phyloP scores from a whole-genome alignment of 2,113 vertebrate species.

The Apteryx owenii region DNA sequence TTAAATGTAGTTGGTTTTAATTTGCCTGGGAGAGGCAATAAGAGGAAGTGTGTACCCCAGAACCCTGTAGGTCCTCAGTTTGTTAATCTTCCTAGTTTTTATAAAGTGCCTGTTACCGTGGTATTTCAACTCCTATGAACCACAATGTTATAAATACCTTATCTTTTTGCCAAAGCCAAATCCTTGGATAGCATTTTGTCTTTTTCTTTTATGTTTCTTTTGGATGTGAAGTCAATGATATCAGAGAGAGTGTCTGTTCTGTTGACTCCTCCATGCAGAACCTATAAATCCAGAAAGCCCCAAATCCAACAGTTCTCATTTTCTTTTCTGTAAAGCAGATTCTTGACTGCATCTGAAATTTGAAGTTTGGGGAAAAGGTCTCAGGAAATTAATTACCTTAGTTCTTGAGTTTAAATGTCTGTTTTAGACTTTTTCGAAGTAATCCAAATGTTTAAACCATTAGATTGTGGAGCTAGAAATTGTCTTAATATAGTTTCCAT shows the following conservation, averaged over 20 bases:
- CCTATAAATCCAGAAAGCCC: background rate
- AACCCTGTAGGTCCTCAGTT: fast-evolving
- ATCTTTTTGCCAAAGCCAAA: background rate
- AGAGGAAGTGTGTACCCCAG: background rate
- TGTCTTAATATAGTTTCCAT: background rate
- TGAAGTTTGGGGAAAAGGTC: background rate
- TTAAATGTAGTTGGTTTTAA: background rate
- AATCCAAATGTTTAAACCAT: background rate
- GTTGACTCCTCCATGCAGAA: background rate
- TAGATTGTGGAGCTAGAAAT: background rate
- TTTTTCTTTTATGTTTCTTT: background rate
- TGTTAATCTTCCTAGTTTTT: background rate
- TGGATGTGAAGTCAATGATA: background rate
- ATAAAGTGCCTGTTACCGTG: fast-evolving
- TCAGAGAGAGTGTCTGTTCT: background rate
- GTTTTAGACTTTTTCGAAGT: background rate
- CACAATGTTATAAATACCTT: background rate
- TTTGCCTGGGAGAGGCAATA: background rate
- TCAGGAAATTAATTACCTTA: background rate
- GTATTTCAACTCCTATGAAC: background rate
- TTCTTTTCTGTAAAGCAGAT: background rate
- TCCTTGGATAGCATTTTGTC: background rate
- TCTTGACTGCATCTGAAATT: background rate
- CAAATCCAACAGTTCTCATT: background rate
- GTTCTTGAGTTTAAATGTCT: background rate